Conservation (phyloP, 37 sponge, comb jelly and placozoan genomes). For the Bolinopsis microptera region DNA sequence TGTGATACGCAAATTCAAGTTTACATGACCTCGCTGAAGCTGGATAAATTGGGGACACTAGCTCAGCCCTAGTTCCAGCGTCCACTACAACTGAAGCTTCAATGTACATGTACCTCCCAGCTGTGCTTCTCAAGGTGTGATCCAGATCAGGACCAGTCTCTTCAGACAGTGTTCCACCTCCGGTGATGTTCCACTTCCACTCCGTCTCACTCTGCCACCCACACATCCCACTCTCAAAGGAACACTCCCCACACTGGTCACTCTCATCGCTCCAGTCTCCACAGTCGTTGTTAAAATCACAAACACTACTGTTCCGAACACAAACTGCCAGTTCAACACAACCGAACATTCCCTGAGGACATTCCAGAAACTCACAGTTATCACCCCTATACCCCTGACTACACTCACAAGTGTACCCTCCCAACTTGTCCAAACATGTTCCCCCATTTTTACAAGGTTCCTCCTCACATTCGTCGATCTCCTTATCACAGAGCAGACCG, state of each 20-base stretch:
- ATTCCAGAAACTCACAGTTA: background rate
- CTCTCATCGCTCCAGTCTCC: conserved; percentile 16
- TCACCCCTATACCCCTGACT: background rate
- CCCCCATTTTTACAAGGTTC: conserved; percentile 22
- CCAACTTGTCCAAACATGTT: background rate
- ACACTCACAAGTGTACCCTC: conserved; percentile 22
- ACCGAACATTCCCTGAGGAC: background rate
- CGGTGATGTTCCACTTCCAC: background rate
- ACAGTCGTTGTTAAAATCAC: conserved; percentile 36
- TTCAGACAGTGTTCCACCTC: background rate
- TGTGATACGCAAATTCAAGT: conserved; percentile 11
- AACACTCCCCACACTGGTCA: background rate
- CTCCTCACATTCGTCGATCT: background rate
- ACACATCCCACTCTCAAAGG: conserved; percentile 9
- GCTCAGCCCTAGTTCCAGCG: background rate
- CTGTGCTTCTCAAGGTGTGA: background rate
- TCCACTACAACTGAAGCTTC: background rate
- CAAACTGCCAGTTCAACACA: background rate
- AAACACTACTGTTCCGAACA: background rate
- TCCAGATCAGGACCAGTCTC: background rate
- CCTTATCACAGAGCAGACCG: background rate
- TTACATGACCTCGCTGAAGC: background rate
- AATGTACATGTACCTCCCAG: background rate
- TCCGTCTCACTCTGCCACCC: background rate
- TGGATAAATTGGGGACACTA: background rate